Conservation (phyloP, 2,113 vertebrate species). For the Amphiprion percula region DNA sequence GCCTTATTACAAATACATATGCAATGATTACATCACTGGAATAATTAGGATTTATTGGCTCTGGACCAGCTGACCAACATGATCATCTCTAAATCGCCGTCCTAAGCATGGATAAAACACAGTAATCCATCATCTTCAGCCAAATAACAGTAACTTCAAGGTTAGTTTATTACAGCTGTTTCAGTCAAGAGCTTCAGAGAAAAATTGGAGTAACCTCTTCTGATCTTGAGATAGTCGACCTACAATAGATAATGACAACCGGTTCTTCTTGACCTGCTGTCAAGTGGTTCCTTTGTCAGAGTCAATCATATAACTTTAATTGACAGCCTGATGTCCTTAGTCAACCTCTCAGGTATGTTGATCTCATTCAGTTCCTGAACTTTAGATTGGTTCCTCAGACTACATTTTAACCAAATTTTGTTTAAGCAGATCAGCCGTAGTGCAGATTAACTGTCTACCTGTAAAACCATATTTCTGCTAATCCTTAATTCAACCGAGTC, state of each 20-base stretch:
- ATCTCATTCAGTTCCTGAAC: background rate
- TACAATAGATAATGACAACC: constrained; percentile 5
- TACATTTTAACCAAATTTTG: background rate
- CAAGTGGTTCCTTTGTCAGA: background rate
- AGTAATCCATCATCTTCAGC: constrained; percentile 6
- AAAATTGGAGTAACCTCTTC: constrained; percentile 2
- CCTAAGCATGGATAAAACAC: background rate
- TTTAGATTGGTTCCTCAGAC: background rate
- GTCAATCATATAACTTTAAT: constrained; percentile 10
- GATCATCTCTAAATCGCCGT: background rate
- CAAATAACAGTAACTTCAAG: background rate
- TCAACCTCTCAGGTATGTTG: background rate
- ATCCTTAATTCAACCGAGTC: background rate
- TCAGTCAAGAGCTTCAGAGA: constrained; percentile 4
- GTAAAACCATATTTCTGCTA: background rate
- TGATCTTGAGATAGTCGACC: background rate
- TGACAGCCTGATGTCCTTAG: background rate
- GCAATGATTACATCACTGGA: too few relatives aligned
- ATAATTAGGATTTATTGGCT: background rate
- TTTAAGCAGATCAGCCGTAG: background rate
- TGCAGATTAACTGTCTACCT: background rate
- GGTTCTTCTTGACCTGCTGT: background rate
- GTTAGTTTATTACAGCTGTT: background rate
- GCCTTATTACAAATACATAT: too few relatives aligned
- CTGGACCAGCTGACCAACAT: background rate